phyloP scores from a whole-genome alignment of 2,113 vertebrate genomes.

The Elaphurus davidianus region DNA sequence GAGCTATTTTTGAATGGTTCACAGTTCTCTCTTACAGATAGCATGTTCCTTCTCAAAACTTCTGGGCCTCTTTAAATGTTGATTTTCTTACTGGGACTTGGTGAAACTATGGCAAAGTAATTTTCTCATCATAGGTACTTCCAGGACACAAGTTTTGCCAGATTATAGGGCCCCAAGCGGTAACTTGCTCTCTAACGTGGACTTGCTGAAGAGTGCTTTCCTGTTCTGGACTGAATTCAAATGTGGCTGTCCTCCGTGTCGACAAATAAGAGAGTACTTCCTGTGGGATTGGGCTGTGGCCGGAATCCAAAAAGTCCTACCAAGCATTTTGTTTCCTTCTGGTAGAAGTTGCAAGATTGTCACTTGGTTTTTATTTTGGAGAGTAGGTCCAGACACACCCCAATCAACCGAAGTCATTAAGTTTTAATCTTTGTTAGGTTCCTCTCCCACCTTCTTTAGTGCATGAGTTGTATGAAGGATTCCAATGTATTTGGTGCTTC shows the following conservation, averaged over 20 bases:
- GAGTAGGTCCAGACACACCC: not conserved
- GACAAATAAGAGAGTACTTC: not conserved
- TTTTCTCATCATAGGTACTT: not conserved
- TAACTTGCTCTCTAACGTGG: not conserved
- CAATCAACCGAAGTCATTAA: not conserved
- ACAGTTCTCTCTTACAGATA: not conserved
- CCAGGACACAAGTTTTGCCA: not conserved
- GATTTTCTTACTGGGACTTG: not conserved
- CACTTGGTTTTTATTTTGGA: not conserved
- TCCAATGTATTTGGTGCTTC: not conserved
- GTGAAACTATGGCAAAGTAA: not conserved
- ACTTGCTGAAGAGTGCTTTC: not conserved
- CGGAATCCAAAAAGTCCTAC: not conserved
- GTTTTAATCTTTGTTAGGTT: not conserved
- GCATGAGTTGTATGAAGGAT: not conserved
- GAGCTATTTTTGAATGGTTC: not conserved
- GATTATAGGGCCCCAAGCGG: not conserved
- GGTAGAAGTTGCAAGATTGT: not conserved
- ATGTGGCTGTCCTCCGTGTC: not conserved
- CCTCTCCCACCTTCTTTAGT: not conserved
- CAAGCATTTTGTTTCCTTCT: not conserved
- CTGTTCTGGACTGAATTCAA: not conserved
- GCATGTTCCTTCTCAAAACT: not conserved
- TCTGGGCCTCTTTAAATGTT: not conserved
- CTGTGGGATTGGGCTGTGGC: not conserved